Conservation (phyloP, 2,888 invertebrate genomes). For the Harmothoe impar region DNA sequence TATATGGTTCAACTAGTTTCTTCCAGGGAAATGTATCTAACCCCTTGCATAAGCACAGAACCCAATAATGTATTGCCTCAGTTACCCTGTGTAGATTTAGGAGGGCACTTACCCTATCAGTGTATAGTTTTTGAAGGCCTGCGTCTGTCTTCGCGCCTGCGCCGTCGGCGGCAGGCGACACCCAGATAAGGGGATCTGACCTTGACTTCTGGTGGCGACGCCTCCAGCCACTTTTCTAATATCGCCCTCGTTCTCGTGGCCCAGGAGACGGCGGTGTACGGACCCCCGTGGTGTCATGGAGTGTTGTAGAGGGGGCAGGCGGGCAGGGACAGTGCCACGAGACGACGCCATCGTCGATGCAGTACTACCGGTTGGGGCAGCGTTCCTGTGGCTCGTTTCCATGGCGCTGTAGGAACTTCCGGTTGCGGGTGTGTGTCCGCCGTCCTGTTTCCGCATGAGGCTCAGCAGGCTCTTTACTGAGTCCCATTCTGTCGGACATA, state of each 20-base stretch:
- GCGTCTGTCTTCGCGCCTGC: not conserved
- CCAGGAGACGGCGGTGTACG: not conserved
- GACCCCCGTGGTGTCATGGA: not conserved
- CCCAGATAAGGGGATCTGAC: not conserved
- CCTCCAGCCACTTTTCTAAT: not conserved
- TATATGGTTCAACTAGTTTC: too few species aligned
- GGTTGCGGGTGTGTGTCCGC: not conserved
- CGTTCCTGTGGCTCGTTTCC: not conserved
- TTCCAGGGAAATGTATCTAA: too few species aligned
- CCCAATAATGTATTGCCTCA: too few species aligned
- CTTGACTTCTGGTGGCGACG: not conserved
- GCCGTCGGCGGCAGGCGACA: not conserved
- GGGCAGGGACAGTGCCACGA: not conserved
- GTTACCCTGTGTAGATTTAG: too few species aligned
- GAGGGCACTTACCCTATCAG: constrained; percentile 34
- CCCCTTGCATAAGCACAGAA: too few species aligned
- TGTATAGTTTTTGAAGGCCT: constrained; percentile 14
- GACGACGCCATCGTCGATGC: not conserved
- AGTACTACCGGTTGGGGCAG: not conserved
- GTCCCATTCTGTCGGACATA: not conserved
- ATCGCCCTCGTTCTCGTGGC: not conserved
- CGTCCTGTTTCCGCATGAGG: not conserved
- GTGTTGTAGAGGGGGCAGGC: not conserved
- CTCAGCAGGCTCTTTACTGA: not conserved
- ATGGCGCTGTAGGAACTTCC: not conserved